Evolutionary conservation across 2,113 vertebrate species (phyloP), one percentile per base, ranked within the genome.

Genomic region (Notiomystis cincta): DNA sequence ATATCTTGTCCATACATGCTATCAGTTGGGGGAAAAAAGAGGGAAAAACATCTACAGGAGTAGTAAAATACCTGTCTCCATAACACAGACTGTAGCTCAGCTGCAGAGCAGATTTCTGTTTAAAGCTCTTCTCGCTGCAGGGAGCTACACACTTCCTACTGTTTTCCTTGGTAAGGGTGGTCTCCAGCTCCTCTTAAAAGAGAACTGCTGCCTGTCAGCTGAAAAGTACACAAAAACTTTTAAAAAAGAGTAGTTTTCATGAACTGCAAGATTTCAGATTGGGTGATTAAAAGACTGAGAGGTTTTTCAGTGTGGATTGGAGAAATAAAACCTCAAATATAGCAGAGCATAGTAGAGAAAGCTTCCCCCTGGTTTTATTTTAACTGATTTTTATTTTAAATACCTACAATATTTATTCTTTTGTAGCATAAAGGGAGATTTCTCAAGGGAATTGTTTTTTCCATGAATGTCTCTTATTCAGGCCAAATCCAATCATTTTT

Each of bases 1-100:
- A 5, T 40, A 30, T 4, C 50, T 81, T 57, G 28, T 65, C 48
- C 0, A 19, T 11, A 24, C 1, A 13, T 69, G 40, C 16, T 38
- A 31, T 78, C 15, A 57, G 22, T 24, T 79, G 15, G 9, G 25
- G 13, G 1, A 31, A 6, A 7, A 42, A 37, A 25, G 10, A 6
- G 19, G 11, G 4, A 3, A 12, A 35, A 19, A 17, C n/a, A 11
- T 9, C 23, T 48, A 17, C 0, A 1, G 15, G 2, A 72, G 40
- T 40, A 56, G 48, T 42, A 71, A 72, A 79, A 64, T 42, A 60
- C 18, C 11, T 85, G n/a, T 51, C 10, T 62, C 35, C 30, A 78
- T 75, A 67, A 44, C 1, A 3, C 2, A 61, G 18, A 17, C 9
- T 28, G n/a, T 9, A 38, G 19, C 12, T 54, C 33, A 67, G 56